These are phyloP conservation scores for Pogona vitticeps DNA, from an alignment of 2,113 vertebrate species.

Conservation along the genomic window DNA sequence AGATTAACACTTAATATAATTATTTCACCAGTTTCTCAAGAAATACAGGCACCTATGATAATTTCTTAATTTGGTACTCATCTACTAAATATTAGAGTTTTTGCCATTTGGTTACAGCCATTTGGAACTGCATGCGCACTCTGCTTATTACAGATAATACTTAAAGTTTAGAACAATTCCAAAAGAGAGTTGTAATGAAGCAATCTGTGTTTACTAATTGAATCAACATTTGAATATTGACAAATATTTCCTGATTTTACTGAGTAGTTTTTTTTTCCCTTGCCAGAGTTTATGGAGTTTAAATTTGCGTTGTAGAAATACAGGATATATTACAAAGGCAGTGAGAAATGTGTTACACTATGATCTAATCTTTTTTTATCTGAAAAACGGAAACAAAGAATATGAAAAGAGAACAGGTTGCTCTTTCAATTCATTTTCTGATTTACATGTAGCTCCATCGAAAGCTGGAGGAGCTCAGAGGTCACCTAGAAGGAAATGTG, in stretches of 20 bases:
- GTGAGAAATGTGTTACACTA: conserved; percentile 73
- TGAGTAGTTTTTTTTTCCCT: conserved; percentile 29
- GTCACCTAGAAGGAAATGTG: conserved; percentile 79
- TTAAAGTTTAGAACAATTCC: background rate
- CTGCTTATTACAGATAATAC: background rate
- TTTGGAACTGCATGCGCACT: background rate
- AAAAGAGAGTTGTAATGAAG: conserved; percentile 38
- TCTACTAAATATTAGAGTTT: background rate
- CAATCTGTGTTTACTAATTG: conserved; percentile 20
- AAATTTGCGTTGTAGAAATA: conserved; percentile 51
- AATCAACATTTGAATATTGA: conserved; percentile 37
- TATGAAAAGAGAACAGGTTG: conserved; percentile 69
- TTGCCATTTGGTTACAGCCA: background rate
- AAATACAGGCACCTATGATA: background rate
- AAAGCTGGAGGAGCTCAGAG: conserved; percentile 82
- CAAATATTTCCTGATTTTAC: conserved; percentile 42
- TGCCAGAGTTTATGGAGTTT: conserved; percentile 48
- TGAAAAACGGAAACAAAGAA: conserved; percentile 50
- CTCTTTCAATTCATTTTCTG: conserved; percentile 81
- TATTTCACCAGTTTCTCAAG: background rate
- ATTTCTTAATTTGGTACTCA: background rate
- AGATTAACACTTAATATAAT: conserved; percentile 20
- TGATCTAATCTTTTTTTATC: conserved; percentile 58
- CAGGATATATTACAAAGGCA: conserved; percentile 71
- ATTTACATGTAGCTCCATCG: conserved; percentile 81